Percentiles rank a stretch among this genome's conserved stretches.
phyloP scores from a whole-genome alignment of 2,113 vertebrate species.

The Notarius quadriscutis region DNA sequence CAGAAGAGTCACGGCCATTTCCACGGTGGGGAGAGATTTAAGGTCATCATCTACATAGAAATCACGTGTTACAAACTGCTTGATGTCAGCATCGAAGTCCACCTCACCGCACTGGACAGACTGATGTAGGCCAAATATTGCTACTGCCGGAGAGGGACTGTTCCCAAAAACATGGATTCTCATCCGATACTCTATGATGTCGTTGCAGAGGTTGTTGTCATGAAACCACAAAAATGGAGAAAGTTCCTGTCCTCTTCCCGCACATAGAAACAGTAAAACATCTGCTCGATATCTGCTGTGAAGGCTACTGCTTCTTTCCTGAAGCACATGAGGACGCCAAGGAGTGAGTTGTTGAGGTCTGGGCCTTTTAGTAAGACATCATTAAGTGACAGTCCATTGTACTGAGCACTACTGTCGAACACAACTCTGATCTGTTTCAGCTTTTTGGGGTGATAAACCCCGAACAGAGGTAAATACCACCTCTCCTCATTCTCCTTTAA shows the following conservation, averaged over 20 bases:
- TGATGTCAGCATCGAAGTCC: neutral
- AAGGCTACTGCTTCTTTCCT: conserved; percentile 19
- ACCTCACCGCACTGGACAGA: neutral
- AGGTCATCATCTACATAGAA: conserved; percentile 39
- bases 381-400: neutral
- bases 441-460: neutral
- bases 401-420: conserved; percentile 4
- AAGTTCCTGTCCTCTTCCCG: neutral
- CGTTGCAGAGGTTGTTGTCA: conserved; percentile 36
- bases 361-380: neutral
- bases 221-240: conserved; percentile 42
- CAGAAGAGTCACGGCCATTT: conserved; percentile 21
- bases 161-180: no score
- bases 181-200: neutral
- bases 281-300: conserved; percentile 44
- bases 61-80: neutral
- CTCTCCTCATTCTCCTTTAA: no score
- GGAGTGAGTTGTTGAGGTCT: conserved; percentile 43
- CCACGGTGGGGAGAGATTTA: conserved; percentile 31
- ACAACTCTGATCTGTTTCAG: neutral
- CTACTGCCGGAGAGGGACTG: conserved; percentile 22
- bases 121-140: neutral
- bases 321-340: conserved; percentile 31
- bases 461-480: no score
- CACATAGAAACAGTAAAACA: conserved; percentile 45